These are phyloP conservation scores for Ceyx margarethae DNA, from an alignment of 2,113 vertebrate species.

Conservation along the genomic window DNA sequence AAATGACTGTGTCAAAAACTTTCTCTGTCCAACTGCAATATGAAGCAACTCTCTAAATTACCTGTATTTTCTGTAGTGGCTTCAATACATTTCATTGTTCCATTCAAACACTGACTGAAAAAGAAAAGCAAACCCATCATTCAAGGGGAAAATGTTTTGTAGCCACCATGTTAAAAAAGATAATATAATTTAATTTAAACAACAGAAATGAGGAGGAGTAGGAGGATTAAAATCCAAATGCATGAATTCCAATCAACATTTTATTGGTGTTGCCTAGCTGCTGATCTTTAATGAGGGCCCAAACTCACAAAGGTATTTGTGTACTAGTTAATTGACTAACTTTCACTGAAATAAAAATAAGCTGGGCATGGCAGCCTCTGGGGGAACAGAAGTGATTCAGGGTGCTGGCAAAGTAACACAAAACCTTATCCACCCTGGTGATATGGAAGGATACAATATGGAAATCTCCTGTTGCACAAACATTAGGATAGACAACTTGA, in stretches of 20 bases:
- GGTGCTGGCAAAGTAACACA: neutral
- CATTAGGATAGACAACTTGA: neutral
- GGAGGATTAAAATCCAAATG: neutral
- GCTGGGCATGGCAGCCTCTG: neutral
- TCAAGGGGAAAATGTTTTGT: neutral
- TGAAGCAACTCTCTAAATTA: constrained; percentile 28
- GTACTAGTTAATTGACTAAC: neutral
- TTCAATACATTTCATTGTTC: constrained; percentile 79
- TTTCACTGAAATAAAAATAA: neutral
- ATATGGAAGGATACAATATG: neutral
- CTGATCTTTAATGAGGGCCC: neutral
- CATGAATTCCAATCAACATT: neutral
- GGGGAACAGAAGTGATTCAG: neutral
- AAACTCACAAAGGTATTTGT: neutral
- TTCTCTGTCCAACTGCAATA: neutral
- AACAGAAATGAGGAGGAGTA: neutral
- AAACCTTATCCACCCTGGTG: neutral
- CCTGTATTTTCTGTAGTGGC: constrained; percentile 69
- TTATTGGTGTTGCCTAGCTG: neutral
- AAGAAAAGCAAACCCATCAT: constrained; percentile 30
- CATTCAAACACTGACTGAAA: constrained; percentile 80
- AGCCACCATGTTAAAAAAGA: neutral
- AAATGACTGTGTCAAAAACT: neutral
- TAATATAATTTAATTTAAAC: neutral
- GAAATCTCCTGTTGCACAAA: neutral